Conservation (phyloP, 2,888 invertebrate species). For the Pandemis cinnamomeana region DNA sequence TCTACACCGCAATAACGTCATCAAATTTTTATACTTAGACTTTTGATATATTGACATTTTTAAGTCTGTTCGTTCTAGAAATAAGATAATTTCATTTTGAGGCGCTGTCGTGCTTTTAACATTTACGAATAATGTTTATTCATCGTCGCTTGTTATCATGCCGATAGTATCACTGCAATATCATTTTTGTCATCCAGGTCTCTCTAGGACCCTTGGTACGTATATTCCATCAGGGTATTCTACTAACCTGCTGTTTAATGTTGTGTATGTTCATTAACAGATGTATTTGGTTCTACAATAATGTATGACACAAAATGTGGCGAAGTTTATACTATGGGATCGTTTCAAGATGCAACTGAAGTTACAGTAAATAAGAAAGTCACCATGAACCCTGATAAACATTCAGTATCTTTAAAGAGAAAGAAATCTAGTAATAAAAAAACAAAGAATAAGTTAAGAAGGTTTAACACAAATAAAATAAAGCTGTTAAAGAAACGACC, state of each 20-base stretch:
- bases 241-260: conserved; percentile 31
- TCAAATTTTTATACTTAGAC: not conserved
- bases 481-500: not conserved
- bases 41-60: too few species aligned
- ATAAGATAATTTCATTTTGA: not conserved
- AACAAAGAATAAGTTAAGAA: not conserved
- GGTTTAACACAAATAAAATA: not conserved
- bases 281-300: conserved; percentile 44
- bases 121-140: not conserved
- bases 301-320: conserved; percentile 44
- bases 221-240: conserved; percentile 36
- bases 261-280: conserved; percentile 47
- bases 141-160: conserved; percentile 16
- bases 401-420: not conserved
- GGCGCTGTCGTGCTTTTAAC: not conserved
- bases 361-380: conserved; percentile 1
- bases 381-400: not conserved
- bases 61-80: too few species aligned
- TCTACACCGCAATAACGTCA: too few species aligned
- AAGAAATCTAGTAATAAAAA: not conserved
- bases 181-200: conserved; percentile 63
- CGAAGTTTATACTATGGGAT: conserved; percentile 27
- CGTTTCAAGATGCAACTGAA: conserved; percentile 12
- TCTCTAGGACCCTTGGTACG: conserved; percentile 63
- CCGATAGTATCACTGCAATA: conserved; percentile 27